Conservation (phyloP, 2,888 invertebrate species). For the Monoplex corrugatus region DNA sequence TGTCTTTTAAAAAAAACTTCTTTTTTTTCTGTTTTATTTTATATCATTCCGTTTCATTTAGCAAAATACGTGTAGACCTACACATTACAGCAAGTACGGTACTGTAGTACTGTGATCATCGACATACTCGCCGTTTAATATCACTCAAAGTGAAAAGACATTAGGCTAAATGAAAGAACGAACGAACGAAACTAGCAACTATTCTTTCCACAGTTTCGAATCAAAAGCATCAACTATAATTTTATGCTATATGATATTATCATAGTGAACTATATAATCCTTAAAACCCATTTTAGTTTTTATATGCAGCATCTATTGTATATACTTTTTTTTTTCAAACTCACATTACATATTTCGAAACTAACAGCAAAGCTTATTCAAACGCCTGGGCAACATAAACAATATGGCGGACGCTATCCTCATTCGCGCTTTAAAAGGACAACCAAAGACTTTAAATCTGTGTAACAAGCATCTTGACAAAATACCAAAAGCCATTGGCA, state of each 20-base stretch:
- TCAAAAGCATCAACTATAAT: background rate
- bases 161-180: too few relatives aligned
- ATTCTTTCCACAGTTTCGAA: background rate
- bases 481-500: conserved; percentile 77
- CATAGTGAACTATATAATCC: background rate
- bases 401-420: conserved; percentile 79
- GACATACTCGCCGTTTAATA: too few relatives aligned
- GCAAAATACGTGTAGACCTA: too few relatives aligned
- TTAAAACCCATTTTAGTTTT: background rate
- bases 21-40: too few relatives aligned
- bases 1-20: too few relatives aligned
- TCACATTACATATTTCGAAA: background rate
- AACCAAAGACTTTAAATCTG: conserved; percentile 77
- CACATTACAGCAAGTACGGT: too few relatives aligned
- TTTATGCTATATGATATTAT: background rate
- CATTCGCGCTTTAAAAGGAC: conserved; percentile 72
- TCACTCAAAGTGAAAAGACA: too few relatives aligned
- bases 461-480: conserved; percentile 77
- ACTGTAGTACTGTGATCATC: too few relatives aligned
- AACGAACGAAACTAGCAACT: too few relatives aligned
- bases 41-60: too few relatives aligned
- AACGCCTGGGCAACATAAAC: conserved; percentile 51
- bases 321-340: background rate
- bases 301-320: background rate
- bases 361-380: background rate